Evolutionary conservation across 2,113 vertebrate genomes (phyloP).

Genomic region (Accipiter virgatus): DNA sequence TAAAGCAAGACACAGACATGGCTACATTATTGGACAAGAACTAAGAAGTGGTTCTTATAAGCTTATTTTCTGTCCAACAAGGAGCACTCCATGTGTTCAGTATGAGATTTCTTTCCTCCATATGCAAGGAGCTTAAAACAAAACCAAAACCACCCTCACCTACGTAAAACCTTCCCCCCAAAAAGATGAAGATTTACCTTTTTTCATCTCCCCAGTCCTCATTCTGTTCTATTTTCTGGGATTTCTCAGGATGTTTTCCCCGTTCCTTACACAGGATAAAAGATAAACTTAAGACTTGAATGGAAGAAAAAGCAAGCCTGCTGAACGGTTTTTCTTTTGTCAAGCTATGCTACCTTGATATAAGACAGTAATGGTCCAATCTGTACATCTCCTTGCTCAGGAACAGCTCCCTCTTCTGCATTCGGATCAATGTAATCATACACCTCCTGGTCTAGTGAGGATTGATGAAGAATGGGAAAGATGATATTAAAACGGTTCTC

Average conservation of each 20-base stretch:
- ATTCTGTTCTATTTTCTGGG: conserved; percentile 82
- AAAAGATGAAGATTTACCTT: conserved; percentile 71
- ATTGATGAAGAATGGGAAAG: conserved; percentile 38
- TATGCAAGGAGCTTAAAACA: background rate
- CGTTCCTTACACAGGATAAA: conserved; percentile 74
- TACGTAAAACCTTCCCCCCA: background rate
- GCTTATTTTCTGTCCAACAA: background rate
- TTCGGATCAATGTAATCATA: conserved; percentile 92
- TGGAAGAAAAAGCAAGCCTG: background rate
- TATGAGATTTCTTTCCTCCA: background rate
- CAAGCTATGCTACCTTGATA: conserved; percentile 82
- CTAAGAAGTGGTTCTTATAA: background rate
- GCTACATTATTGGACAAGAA: background rate
- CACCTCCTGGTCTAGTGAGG: conserved; percentile 86
- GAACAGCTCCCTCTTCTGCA: conserved; percentile 83
- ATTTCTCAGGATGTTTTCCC: conserved; percentile 85
- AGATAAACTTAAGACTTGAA: background rate
- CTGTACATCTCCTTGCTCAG: conserved; percentile 83
- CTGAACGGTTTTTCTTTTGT: background rate
- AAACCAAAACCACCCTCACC: background rate
- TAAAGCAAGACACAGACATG: background rate
- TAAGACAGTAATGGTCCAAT: conserved; percentile 81
- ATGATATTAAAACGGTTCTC: background rate
- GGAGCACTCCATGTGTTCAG: background rate
- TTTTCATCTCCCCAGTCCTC: conserved; percentile 86